Conservation (phyloP, 2,113 vertebrate species). For the Gambusia affinis region DNA sequence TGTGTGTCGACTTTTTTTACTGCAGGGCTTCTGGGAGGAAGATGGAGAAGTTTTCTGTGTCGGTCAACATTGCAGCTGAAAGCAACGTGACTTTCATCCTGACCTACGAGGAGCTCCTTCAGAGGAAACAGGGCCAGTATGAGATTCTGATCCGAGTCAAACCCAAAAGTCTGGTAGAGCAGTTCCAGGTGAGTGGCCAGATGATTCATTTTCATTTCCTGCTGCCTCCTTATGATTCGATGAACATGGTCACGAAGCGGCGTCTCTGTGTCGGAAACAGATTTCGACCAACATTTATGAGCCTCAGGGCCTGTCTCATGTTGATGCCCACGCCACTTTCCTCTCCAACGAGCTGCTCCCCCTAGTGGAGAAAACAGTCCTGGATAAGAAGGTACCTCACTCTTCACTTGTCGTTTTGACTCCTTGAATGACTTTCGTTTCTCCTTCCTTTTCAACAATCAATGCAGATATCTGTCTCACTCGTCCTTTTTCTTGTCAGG, state of each 20-base stretch:
- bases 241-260: not conserved
- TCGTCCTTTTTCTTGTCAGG: slow-evolving; percentile 56
- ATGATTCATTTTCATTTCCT: not conserved
- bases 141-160: slow-evolving; percentile 90
- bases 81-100: slow-evolving; percentile 87
- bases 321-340: slow-evolving; percentile 86
- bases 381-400: slow-evolving; percentile 83
- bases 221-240: not conserved
- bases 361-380: slow-evolving; percentile 86
- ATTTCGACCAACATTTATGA: slow-evolving; percentile 90
- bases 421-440: not conserved
- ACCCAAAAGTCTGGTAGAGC: slow-evolving; percentile 86
- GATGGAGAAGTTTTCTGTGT: slow-evolving; percentile 92
- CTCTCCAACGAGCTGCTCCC: slow-evolving; percentile 86
- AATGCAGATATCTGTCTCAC: not conserved
- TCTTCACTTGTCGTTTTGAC: no score
- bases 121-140: slow-evolving; percentile 85
- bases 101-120: slow-evolving; percentile 91
- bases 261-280: slow-evolving; percentile 67
- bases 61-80: slow-evolving; percentile 84
- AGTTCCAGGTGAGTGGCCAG: slow-evolving; percentile 60
- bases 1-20: not conserved
- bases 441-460: not conserved
- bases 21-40: slow-evolving; percentile 85
- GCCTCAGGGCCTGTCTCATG: slow-evolving; percentile 86